These are phyloP conservation scores for Regulus satrapa DNA, from an alignment of 2,113 vertebrate species.

Conservation along the genomic window DNA sequence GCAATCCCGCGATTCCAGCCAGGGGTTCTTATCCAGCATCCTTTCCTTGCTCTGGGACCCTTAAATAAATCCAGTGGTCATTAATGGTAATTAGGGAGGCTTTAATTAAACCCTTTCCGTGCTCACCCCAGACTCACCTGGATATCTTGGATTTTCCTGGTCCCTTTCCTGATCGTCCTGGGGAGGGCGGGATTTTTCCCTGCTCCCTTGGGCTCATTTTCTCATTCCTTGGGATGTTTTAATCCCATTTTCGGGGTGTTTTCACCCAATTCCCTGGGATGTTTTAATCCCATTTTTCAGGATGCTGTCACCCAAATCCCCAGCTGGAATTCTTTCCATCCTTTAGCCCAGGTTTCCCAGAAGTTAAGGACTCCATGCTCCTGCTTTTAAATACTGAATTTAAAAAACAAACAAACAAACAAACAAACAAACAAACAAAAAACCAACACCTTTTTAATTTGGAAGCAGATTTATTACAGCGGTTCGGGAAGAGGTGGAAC, in stretches of 20 bases:
- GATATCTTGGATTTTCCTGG: neutral
- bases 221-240: neutral
- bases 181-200: neutral
- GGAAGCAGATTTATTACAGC: accelerated
- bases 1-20: neutral
- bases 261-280: too few relatives aligned
- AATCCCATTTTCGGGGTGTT: neutral
- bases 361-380: accelerated
- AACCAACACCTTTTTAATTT: too few relatives aligned
- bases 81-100: neutral
- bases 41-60: neutral
- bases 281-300: neutral
- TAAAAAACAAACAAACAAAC: too few relatives aligned
- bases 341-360: accelerated
- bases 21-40: neutral
- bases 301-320: neutral
- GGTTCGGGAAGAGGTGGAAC: accelerated
- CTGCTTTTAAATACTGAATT: neutral
- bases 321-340: neutral
- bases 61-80: neutral
- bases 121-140: too few relatives aligned
- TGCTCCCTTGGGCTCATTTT: neutral
- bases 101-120: neutral
- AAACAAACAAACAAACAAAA: too few relatives aligned
- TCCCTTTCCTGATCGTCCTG: neutral